Percentiles rank a stretch among this genome's conserved stretches.
phyloP scores from a whole-genome alignment of 2,113 vertebrate species.

The Anser cygnoides region DNA sequence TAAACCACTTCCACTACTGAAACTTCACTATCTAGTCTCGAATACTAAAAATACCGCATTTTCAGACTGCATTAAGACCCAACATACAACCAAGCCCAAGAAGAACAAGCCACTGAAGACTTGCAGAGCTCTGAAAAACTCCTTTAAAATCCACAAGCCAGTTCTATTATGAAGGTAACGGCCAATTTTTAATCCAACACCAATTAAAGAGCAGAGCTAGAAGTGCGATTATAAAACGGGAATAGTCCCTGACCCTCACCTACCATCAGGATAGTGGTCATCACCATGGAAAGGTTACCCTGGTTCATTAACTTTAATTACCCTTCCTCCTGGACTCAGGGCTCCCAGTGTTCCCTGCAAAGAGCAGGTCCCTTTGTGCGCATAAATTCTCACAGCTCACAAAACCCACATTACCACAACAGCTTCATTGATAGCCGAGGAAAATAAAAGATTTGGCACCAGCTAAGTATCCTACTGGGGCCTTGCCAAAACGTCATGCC shows the following conservation, averaged over 20 bases:
- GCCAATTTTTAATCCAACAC: conserved; percentile 18
- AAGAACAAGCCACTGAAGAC: conserved; percentile 22
- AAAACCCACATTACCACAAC: conserved; percentile 84
- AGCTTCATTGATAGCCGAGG: conserved; percentile 82
- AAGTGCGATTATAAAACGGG: background rate
- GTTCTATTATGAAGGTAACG: background rate
- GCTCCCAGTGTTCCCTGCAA: conserved; percentile 81
- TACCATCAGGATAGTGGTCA: conserved; percentile 73
- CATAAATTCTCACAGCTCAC: conserved; percentile 85
- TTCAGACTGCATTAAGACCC: background rate
- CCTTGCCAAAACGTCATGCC: conserved; percentile 77
- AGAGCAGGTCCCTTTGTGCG: conserved; percentile 81
- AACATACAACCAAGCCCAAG: conserved; percentile 1
- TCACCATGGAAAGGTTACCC: conserved; percentile 79
- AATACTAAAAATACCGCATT: background rate
- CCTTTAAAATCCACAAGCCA: conserved; percentile 1
- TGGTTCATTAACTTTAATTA: conserved; percentile 85
- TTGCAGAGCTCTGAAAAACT: conserved; percentile 17
- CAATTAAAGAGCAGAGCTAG: conserved; percentile 27
- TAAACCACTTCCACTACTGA: background rate
- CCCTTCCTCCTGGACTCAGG: conserved; percentile 78
- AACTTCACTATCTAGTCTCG: conserved; percentile 17
- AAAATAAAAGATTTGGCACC: conserved; percentile 81
- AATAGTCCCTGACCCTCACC: conserved; percentile 73
- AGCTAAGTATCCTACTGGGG: conserved; percentile 72